A percentile compares a stretch with the other conserved stretches of the same genome.
phyloP scores from a whole-genome alignment of 2,888 invertebrate species.

The Poecilus cupreus region DNA sequence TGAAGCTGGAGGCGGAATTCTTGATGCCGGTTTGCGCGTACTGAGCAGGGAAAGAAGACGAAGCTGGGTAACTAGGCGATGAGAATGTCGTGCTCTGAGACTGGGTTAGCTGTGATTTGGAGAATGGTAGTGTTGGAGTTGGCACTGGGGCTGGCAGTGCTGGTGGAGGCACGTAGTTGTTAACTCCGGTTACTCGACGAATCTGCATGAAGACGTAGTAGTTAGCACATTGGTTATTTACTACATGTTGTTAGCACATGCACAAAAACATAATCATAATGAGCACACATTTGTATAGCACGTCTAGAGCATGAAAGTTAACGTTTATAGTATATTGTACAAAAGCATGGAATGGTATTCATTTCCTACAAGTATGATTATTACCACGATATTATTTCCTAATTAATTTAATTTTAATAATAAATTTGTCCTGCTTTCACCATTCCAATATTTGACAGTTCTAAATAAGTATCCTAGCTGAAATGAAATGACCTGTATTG shows the following conservation, averaged over 20 bases:
- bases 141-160: conserved; percentile 84
- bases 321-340: too few relatives aligned
- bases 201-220: conserved; percentile 69
- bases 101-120: conserved; percentile 67
- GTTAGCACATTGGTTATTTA: conserved; percentile 17
- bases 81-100: conserved; percentile 78
- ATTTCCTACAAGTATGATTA: too few relatives aligned
- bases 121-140: conserved; percentile 74
- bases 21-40: conserved; percentile 75
- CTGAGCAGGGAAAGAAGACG: conserved; percentile 67
- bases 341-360: too few relatives aligned
- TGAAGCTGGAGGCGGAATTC: conserved; percentile 75
- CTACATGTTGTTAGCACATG: not conserved
- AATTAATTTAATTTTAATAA: too few relatives aligned
- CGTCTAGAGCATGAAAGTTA: too few relatives aligned
- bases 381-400: too few relatives aligned
- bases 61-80: conserved; percentile 63
- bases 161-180: conserved; percentile 82
- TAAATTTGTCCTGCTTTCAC: too few relatives aligned
- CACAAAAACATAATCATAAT: not conserved
- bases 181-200: conserved; percentile 75
- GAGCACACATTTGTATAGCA: not conserved
- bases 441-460: too few relatives aligned
- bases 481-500: too few relatives aligned
- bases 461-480: too few relatives aligned